A percentile compares a stretch with the other conserved stretches of the same genome.
Evolutionary conservation across 2,113 vertebrate species (phyloP).

Genomic region (Salvelinus namaycush): DNA sequence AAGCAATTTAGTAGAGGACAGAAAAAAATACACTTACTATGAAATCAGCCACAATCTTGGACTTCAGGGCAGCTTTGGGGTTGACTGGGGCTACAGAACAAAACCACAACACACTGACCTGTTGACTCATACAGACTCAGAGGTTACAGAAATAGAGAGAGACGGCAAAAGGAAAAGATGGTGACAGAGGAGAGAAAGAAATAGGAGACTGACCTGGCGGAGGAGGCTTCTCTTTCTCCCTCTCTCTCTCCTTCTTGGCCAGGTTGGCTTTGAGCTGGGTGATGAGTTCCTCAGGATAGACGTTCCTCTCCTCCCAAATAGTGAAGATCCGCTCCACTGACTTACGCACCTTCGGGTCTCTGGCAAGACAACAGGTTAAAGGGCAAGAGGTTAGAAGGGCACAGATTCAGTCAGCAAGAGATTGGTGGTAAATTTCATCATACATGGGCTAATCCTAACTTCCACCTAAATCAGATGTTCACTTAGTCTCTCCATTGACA

Average conservation of each 20-base stretch:
- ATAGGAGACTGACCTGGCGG: constrained; percentile 55
- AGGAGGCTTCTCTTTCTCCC: constrained; percentile 30
- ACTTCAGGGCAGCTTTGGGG: constrained; percentile 90
- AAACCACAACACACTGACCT: neutral
- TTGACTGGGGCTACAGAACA: constrained; percentile 72
- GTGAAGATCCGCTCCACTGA: constrained; percentile 93
- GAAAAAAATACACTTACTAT: constrained; percentile 78
- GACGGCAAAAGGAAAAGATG: neutral
- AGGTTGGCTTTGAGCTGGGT: constrained; percentile 80
- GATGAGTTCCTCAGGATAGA: constrained; percentile 92
- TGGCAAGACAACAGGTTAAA: constrained; percentile 48
- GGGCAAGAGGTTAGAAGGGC: neutral
- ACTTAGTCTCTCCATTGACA: no score
- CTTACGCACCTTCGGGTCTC: constrained; percentile 90
- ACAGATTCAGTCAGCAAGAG: no score
- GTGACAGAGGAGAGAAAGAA: neutral
- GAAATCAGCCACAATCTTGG: constrained; percentile 97
- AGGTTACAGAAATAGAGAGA: neutral
- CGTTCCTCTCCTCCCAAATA: constrained; percentile 96
- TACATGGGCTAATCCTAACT: no score
- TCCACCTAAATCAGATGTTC: no score
- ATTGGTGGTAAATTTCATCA: no score
- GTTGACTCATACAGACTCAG: no score
- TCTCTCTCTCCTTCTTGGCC: constrained; percentile 65
- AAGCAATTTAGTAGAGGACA: neutral